These are phyloP conservation scores for Sylvietta virens DNA, from an alignment of 2,113 vertebrate genomes.

Conservation along the genomic window DNA sequence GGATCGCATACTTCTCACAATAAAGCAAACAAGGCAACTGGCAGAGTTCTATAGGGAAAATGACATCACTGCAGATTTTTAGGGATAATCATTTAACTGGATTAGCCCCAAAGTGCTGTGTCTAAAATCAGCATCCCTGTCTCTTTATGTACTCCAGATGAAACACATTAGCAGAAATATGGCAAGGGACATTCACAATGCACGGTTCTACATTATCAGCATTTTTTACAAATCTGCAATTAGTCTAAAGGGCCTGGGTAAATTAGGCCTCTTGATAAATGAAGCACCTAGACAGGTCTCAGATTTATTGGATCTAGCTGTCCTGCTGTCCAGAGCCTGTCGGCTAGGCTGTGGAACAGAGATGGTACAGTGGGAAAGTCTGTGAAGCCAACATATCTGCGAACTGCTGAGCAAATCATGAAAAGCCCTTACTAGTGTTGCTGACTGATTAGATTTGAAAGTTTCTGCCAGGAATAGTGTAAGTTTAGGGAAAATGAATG, in stretches of 20 bases:
- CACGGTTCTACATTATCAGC: conserved; percentile 96
- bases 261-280: conserved; percentile 99
- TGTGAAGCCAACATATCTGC: conserved; percentile 8
- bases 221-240: conserved; percentile 99
- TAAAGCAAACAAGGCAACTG: conserved; percentile 79
- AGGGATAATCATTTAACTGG: conserved; percentile 88
- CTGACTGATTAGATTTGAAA: conserved; percentile 31
- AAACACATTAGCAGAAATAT: conserved; percentile 96
- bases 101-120: conserved; percentile 87
- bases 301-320: conserved; percentile 82
- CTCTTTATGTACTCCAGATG: conserved; percentile 95
- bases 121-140: conserved; percentile 86
- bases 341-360: conserved; percentile 48
- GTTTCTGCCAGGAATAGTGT: conserved; percentile 42
- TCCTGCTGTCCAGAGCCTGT: conserved; percentile 77
- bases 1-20: conserved; percentile 67
- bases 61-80: conserved; percentile 86
- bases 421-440: conserved; percentile 1
- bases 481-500: neutral
- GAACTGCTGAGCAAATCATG: conserved; percentile 38
- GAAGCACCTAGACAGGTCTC: conserved; percentile 92
- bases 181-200: conserved; percentile 90
- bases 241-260: conserved; percentile 99
- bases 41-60: conserved; percentile 81
- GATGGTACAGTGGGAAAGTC: conserved; percentile 37